Conservation (phyloP, 2,797 vertebrate species). For the Sparidentex hasta region DNA sequence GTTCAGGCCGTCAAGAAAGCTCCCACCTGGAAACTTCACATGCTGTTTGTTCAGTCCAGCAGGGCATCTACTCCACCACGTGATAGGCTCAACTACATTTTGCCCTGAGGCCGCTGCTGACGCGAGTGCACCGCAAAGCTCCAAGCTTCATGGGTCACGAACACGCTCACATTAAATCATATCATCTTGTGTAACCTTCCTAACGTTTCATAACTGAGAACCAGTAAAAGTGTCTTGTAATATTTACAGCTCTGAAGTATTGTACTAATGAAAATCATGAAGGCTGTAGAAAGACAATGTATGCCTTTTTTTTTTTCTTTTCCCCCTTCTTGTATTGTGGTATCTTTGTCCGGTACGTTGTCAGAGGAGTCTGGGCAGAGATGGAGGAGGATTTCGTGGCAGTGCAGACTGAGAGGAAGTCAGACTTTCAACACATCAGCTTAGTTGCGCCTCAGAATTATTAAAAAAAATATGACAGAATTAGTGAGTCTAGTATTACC, state of each 20-base stretch:
- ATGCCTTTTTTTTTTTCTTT: slow-evolving; percentile 69
- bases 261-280: slow-evolving; percentile 80
- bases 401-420: slow-evolving; percentile 35
- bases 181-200: slow-evolving; percentile 61
- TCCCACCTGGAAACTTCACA: neutral
- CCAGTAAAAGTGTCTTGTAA: slow-evolving; percentile 78
- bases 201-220: slow-evolving; percentile 74
- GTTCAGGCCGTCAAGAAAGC: slow-evolving; percentile 12
- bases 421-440: neutral
- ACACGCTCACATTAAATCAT: slow-evolving; percentile 17
- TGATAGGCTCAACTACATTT: neutral
- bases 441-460: neutral
- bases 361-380: slow-evolving; percentile 52
- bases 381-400: slow-evolving; percentile 62
- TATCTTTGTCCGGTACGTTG: slow-evolving; percentile 81
- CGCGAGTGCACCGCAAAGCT: slow-evolving; percentile 3
- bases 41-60: neutral
- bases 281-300: slow-evolving; percentile 79
- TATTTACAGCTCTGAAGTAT: slow-evolving; percentile 81
- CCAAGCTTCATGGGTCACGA: neutral
- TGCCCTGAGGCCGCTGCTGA: slow-evolving; percentile 11
- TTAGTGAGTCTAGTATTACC: neutral
- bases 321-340: slow-evolving; percentile 74
- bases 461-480: neutral
- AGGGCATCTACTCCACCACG: neutral